Percentiles rank a stretch among this genome's conserved stretches.
phyloP scores from a whole-genome alignment of 2,888 invertebrate genomes.

The Poecilobothrus nobilitatus region DNA sequence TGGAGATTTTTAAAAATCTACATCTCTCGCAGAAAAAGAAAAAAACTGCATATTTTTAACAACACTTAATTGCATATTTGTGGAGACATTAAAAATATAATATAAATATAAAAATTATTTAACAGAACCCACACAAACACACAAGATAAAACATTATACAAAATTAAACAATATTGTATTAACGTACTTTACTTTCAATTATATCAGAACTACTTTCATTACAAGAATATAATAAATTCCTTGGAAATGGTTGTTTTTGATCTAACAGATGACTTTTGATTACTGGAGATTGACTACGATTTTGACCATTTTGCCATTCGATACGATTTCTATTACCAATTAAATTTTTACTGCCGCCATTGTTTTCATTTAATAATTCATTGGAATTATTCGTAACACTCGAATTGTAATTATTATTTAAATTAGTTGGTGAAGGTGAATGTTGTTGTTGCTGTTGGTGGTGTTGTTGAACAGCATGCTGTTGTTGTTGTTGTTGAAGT shows the following conservation, averaged over 20 bases:
- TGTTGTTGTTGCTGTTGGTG: constrained; percentile 17
- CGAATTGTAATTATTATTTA: not conserved
- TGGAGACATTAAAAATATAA: no score
- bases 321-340: not conserved
- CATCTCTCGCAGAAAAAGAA: no score
- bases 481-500: constrained; percentile 44
- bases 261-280: constrained; percentile 8
- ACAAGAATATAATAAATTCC: constrained; percentile 50
- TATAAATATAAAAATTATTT: no score
- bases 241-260: constrained; percentile 32
- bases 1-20: no score
- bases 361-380: constrained; percentile 13
- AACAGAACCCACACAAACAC: no score
- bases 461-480: constrained; percentile 21
- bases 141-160: no score
- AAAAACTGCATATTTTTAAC: no score
- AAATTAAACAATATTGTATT: no score
- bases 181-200: constrained; percentile 7
- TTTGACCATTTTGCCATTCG: not conserved
- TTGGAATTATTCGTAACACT: constrained; percentile 14
- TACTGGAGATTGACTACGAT: constrained; percentile 7
- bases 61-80: no score
- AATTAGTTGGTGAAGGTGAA: not conserved
- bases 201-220: constrained; percentile 22
- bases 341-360: not conserved